Base-by-base conservation (phyloP, 2,888 invertebrate genomes). In the Nematopogon swammerdamellus region DNA sequence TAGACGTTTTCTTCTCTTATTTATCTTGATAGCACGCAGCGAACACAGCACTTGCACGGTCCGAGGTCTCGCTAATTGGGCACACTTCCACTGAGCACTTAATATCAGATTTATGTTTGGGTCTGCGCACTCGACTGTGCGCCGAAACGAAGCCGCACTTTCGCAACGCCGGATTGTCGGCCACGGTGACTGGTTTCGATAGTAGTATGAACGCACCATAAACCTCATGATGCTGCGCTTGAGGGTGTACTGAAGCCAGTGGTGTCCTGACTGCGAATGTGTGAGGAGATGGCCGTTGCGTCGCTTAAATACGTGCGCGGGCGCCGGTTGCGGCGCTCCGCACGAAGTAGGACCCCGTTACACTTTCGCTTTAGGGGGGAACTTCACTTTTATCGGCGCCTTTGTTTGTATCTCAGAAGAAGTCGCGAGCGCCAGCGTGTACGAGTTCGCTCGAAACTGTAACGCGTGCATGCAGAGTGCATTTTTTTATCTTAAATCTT, bases 181-280 rank as follows among this genome's bases (percentile, higher is more conserved):
- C 11, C 36, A 14, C 36, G 36, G 11, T 14, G 11, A 3, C 6
- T 36, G 36, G 36, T 14, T 36, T 3, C 14, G 36, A 25, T 6
- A 25, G 25, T 25, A 25, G 25, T 6, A 25, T 14, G 51, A 66
- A 80, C 80, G 68, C 79, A 80, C 80, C 80, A 75, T 73, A 67
- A 69, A 67, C 72, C 71, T 80, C 80, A 80, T 80, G 80, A 77
- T 77, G 80, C 80, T 74, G 66, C 62, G 61, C 65, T 67, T 62
- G 67, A 66, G 64, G 76, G 70, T 79, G 80, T 79, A 80, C 80
- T 80, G 80, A 77, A 80, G 80, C 60, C 74, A 71, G 67, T 65
- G 70, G 68, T 64, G 73, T 77, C 73, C 80, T 76, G 76, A 79
- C 77, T 77, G 76, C 70, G 80, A 80, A 72, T 80, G 80, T 52